Evolutionary conservation across 2,888 invertebrate genomes (phyloP), one percentile per base, ranked within the genome.

Genomic region (Sinhomidia bicolor): DNA sequence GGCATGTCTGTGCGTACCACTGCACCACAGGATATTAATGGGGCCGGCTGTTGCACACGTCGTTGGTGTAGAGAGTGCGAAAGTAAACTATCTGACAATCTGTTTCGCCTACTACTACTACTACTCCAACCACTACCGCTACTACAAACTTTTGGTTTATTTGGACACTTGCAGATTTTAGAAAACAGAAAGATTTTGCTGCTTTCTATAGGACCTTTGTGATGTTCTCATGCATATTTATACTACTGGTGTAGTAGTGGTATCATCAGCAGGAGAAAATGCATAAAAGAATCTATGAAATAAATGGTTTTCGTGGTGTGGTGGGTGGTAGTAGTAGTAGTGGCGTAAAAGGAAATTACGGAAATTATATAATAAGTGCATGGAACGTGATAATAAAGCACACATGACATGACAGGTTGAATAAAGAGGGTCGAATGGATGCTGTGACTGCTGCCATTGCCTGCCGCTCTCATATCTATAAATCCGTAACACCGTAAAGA

Each of bases 371-470:
- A 51, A 68, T 65, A 65, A 81, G 65, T 65, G 36, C 32, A 60
- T 51, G 60, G 20, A 32, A 83, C 65, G 51, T 79, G 85, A 85
- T 85, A 85, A 85, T 79, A 85, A 85, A 85, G 85, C 78, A 85
- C 85, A 85, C 85, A 85, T 85, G 85, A 85, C 85, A 85, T 82
- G 89, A 82, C 85, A 82, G 82, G 57, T 82, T 85, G 85, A 85
- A 82, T 82, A 68, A 23, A 60, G 82, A 81, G 85, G 65, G 76
- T 47, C 54, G 79, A 47, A 23, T 20, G 71, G 44, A 41, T 71
- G 44, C 71, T 71, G 71, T 6, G 26, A 29, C 62, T 62, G 62
- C 62, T 62, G 62, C 14, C n/a, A 20, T 3, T 3, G 17, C 20
- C 6, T n/a, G n/a, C n/a, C n/a, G n/a, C n/a, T n/a, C n/a, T n/a